Percentiles rank a stretch among this genome's conserved stretches.
These are phyloP conservation scores for Watsonalla binaria DNA, from an alignment of 2,888 invertebrate species.

Conservation along the genomic window DNA sequence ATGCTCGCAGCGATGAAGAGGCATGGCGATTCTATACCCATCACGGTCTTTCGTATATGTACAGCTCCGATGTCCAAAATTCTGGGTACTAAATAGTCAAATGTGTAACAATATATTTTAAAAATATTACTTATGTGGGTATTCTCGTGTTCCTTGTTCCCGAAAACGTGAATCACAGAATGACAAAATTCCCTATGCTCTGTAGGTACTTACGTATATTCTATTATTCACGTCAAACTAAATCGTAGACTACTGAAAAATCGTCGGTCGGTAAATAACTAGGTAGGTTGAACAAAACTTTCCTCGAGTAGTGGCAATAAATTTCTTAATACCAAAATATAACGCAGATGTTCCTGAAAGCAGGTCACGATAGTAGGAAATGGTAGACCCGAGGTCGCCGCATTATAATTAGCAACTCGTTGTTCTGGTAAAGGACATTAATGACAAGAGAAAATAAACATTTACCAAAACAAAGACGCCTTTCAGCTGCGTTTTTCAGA, in stretches of 20 bases:
- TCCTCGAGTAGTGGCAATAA: slow-evolving; percentile 25
- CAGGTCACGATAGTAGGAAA: slow-evolving; percentile 40
- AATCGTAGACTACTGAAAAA: not conserved
- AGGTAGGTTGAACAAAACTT: slow-evolving; percentile 28
- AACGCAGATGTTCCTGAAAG: slow-evolving; percentile 33
- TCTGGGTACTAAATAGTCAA: too few relatives aligned
- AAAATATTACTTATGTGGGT: too few relatives aligned
- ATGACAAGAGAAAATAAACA: too few relatives aligned
- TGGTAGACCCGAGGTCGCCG: slow-evolving; percentile 33
- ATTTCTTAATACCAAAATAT: slow-evolving; percentile 32
- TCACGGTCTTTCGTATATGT: too few relatives aligned
- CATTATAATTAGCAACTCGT: slow-evolving; percentile 16
- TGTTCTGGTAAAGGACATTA: not conserved
- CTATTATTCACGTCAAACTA: not conserved
- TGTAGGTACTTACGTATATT: not conserved
- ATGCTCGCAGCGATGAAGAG: too few relatives aligned
- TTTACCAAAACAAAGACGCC: too few relatives aligned
- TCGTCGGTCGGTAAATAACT: slow-evolving; percentile 7
- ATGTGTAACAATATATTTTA: too few relatives aligned
- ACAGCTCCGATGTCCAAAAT: too few relatives aligned
- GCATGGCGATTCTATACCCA: too few relatives aligned
- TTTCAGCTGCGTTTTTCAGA: too few relatives aligned
- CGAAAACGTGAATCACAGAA: slow-evolving; percentile 12
- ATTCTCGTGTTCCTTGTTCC: not conserved
- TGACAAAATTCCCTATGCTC: not conserved